These are phyloP conservation scores for Eudasyphora cyanicolor DNA, from an alignment of 2,888 invertebrate genomes.

Conservation along the genomic window DNA sequence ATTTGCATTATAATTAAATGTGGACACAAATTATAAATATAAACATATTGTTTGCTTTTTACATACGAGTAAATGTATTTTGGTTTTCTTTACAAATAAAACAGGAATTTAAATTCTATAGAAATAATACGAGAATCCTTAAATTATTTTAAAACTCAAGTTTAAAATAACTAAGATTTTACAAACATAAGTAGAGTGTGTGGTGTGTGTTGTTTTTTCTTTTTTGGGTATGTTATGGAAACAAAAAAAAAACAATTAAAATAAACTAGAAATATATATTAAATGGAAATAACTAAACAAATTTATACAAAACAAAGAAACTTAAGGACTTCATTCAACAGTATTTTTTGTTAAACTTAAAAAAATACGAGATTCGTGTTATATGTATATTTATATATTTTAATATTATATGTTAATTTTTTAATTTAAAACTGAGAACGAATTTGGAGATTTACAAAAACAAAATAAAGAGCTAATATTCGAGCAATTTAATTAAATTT, in stretches of 20 bases:
- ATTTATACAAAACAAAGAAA: conserved; percentile 14
- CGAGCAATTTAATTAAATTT: background rate
- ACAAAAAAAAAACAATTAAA: background rate
- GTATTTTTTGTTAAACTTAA: conserved; percentile 25
- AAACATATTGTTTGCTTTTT: background rate
- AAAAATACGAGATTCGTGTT: conserved; percentile 22
- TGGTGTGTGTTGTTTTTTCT: no score
- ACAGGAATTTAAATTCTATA: background rate
- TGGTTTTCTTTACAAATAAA: background rate
- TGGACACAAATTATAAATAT: conserved; percentile 30
- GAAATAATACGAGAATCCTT: conserved; percentile 47
- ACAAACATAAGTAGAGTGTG: conserved; percentile 37
- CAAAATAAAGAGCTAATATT: background rate
- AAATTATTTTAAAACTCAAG: conserved; percentile 53
- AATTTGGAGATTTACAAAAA: background rate
- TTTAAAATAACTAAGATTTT: conserved; percentile 57
- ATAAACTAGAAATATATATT: conserved; percentile 1
- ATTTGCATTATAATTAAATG: conserved; percentile 16
- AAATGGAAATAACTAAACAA: background rate
- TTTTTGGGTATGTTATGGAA: background rate
- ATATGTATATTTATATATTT: background rate
- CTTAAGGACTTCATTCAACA: background rate
- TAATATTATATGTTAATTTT: background rate
- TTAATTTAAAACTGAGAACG: conserved; percentile 8
- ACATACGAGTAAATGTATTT: conserved; percentile 7